Evolutionary conservation across 2,888 invertebrate genomes (phyloP), one percentile per base, ranked within the genome.

Genomic region (Pollenia labialis): DNA sequence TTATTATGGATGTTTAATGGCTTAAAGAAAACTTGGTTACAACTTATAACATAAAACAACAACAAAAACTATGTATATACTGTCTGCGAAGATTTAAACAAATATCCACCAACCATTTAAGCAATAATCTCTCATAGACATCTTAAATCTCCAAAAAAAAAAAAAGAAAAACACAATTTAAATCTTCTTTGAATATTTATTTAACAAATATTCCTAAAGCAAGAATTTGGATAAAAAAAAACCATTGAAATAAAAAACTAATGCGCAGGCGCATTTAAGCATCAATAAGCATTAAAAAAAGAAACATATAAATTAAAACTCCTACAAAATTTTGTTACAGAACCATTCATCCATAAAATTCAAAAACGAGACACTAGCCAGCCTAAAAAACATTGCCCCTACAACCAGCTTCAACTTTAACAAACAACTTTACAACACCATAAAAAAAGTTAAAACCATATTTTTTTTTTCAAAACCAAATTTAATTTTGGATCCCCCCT

Each of bases 221-320:
- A 87, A 87, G 87, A 84, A 50, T 62, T 56, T 48, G 44, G 14
- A 75, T 42, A 12, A 60, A 58, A 54, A 54, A 64, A 18, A 64
- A 7, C 40, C 42, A 50, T 48, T 3, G 58, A 32, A 58, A 46
- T 58, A 44, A 16, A 32, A 58, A 69, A 66, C 52, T 50, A 77
- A 87, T 87, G 87, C 84, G 87, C 87, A 87, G 87, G 87, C 87
- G 87, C 87, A 87, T 87, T 69, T 54, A 64, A 62, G 16, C 46
- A 71, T 52, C 40, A 46, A 72, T 40, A 64, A 74, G 23, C 72
- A 52, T n/a, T 10, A 64, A 69, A 23, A 14, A 80, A 18, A 77
- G 62, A 68, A 12, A 50, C 14, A 58, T 11, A 14, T 48, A 72
- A 44, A 62, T 12, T 68, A 11, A 69, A 76, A 69, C 74, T 79